These are phyloP conservation scores for Aphaenogaster floridana DNA, from an alignment of 1,140 invertebrate genomes.

Conservation along the genomic window DNA sequence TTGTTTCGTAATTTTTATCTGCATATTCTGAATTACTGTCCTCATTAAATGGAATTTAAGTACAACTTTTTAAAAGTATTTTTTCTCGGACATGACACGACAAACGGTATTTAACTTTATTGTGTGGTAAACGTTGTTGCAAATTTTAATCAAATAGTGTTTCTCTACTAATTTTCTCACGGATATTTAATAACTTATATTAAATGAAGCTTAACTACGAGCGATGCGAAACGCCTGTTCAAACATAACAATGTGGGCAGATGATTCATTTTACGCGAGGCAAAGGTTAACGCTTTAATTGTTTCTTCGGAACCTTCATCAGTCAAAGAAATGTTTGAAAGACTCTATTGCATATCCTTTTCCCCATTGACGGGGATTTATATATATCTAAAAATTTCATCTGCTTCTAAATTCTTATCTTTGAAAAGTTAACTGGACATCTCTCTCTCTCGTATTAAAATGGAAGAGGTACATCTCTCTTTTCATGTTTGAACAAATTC, in stretches of 20 bases:
- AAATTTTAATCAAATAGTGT: neutral
- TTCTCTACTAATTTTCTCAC: constrained; percentile 27
- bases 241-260: constrained; percentile 22
- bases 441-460: neutral
- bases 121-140: neutral
- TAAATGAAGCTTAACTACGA: constrained; percentile 33
- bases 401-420: neutral
- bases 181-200: constrained; percentile 42
- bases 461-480: neutral
- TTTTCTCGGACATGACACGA: neutral
- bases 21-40: constrained; percentile 5
- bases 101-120: neutral
- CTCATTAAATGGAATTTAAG: constrained; percentile 24
- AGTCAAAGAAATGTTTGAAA: neutral
- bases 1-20: neutral
- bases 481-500: neutral
- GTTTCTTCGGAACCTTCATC: constrained; percentile 2
- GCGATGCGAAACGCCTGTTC: neutral
- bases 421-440: neutral
- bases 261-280: constrained; percentile 43
- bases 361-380: neutral
- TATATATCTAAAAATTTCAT: neutral
- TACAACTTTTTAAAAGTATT: neutral
- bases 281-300: constrained; percentile 53
- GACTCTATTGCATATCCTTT: neutral